Evolutionary conservation across 2,797 vertebrate species (phyloP), one percentile per base, ranked within the genome.

Genomic region (Trachurus trachurus): DNA sequence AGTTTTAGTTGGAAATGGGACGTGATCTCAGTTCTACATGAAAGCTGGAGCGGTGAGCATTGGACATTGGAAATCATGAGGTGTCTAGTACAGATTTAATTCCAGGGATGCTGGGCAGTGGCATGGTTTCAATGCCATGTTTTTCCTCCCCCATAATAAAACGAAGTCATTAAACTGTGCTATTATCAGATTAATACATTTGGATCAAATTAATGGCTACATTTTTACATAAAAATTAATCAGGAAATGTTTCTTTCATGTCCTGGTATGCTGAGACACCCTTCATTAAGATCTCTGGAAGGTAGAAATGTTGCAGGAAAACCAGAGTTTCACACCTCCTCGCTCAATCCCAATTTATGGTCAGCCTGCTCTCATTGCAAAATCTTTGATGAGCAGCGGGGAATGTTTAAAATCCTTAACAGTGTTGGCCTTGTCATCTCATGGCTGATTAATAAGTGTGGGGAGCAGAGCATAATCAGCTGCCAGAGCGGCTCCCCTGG

Each of bases 371-470:
- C 75, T 87, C 62, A 34, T 79, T 76, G 71, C 49, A 67, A 63
- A 71, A 84, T 85, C 83, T 87, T 82, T 86, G 81, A 91, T 81
- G 87, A 93, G 86, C 88, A 72, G 84, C 68, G 16, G 83, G 88
- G 84, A 85, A 84, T 87, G 85, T 91, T 92, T 85, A 90, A 92
- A 93, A 92, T 92, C 89, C 83, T 79, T 85, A 92, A 88, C 88
- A 87, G 86, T 87, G 89, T 87, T 69, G 54, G 83, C 75, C 88
- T 80, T 92, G 90, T 90, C 89, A 90, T 93, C 84, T 86, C 50
- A 61, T 82, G 83, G 87, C 87, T 93, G 93, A 94, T 93, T 93
- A 94, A 92, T 89, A 93, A 89, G 88, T 91, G 92, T 93, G 83
- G 69, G 85, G 70, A 85, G 66, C 77, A 50, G 63, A 73, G 88